These are phyloP conservation scores for Salmo trutta DNA, from an alignment of 2,797 vertebrate species.

Conservation along the genomic window DNA sequence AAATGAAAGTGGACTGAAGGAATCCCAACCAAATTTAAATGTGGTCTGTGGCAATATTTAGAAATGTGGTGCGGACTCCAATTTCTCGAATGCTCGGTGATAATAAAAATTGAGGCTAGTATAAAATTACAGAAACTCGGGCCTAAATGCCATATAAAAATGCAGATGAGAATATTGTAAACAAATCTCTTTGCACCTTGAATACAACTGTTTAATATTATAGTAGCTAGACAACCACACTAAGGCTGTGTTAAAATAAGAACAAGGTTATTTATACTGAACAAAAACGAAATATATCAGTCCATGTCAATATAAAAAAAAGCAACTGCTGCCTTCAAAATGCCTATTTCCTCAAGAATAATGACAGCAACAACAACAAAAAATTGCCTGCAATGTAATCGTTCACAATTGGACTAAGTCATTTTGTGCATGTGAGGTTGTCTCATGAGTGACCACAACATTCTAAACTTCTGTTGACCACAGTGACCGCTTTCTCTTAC, in stretches of 20 bases:
- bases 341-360: slow-evolving; percentile 1
- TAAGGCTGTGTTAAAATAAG: slow-evolving; percentile 49
- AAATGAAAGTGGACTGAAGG: slow-evolving; percentile 44
- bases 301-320: slow-evolving; percentile 33
- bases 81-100: slow-evolving; percentile 23
- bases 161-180: slow-evolving; percentile 62
- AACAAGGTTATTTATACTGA: slow-evolving; percentile 42
- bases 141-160: slow-evolving; percentile 54
- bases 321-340: slow-evolving; percentile 13
- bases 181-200: slow-evolving; percentile 53
- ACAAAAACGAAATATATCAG: slow-evolving; percentile 46
- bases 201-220: slow-evolving; percentile 40
- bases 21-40: slow-evolving; percentile 30
- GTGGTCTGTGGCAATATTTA: slow-evolving; percentile 36
- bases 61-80: slow-evolving; percentile 42
- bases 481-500: background rate
- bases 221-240: slow-evolving; percentile 43
- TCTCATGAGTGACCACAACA: background rate
- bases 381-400: slow-evolving; percentile 14
- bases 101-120: too few species aligned
- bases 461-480: background rate
- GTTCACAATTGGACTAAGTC: slow-evolving; percentile 6
- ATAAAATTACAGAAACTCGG: background rate
- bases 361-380: slow-evolving; percentile 2
- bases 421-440: background rate